Conservation (phyloP, 2,797 vertebrate species). For the Tiaroga cobitis region DNA sequence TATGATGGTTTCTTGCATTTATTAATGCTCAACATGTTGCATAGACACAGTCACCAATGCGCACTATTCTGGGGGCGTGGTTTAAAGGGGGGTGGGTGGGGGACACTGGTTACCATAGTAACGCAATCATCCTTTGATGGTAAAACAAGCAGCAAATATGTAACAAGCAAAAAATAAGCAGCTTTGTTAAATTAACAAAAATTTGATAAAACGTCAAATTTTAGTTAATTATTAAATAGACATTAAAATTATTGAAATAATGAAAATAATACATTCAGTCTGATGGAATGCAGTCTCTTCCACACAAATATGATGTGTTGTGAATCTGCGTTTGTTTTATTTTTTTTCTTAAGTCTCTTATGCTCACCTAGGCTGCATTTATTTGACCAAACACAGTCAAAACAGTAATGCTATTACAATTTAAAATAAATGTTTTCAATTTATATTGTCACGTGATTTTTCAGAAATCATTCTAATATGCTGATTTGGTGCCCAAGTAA, state of each 20-base stretch:
- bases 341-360: background rate
- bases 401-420: background rate
- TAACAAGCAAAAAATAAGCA: background rate
- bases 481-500: no score
- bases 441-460: background rate
- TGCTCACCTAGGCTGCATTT: background rate
- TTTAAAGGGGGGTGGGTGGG: background rate
- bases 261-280: background rate
- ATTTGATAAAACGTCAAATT: background rate
- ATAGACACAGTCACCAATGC: background rate
- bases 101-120: background rate
- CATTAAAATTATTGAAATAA: background rate
- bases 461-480: no score
- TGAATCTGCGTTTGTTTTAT: no score
- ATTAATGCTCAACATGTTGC: conserved; percentile 6
- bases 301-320: background rate
- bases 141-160: background rate
- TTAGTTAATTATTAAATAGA: background rate
- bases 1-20: conserved; percentile 11
- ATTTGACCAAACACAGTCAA: background rate
- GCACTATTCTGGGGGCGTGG: background rate
- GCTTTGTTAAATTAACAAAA: background rate
- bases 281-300: background rate
- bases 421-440: background rate
- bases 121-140: background rate